phyloP scores from a whole-genome alignment of 2,113 vertebrate species.

The Shinisaurus crocodilurus region DNA sequence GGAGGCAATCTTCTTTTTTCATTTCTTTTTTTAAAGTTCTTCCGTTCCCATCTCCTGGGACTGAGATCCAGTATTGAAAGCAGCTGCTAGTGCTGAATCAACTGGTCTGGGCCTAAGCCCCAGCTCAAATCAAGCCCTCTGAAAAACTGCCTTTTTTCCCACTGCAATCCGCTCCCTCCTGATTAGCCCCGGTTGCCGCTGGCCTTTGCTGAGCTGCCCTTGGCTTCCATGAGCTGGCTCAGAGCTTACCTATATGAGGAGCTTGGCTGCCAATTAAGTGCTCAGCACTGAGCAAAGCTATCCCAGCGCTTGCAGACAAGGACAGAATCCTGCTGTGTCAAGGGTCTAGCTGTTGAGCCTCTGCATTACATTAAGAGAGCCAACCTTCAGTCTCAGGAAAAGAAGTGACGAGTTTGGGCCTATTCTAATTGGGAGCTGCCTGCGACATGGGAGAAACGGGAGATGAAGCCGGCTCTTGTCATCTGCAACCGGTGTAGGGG shows the following conservation, averaged over 20 bases:
- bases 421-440: neutral
- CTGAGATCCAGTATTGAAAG: neutral
- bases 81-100: neutral
- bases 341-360: neutral
- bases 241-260: neutral
- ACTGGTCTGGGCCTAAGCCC: neutral
- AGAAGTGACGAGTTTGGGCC: neutral
- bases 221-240: neutral
- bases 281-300: neutral
- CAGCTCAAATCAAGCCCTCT: neutral
- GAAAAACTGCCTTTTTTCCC: neutral
- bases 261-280: neutral
- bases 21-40: neutral
- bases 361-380: neutral
- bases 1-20: neutral
- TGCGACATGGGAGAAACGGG: neutral
- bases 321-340: neutral
- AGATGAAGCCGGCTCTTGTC: neutral
- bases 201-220: neutral
- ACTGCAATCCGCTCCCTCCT: neutral
- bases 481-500: neutral
- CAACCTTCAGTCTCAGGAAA: neutral
- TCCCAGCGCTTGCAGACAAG: neutral
- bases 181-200: neutral
- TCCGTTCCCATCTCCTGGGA: neutral